phyloP scores from a whole-genome alignment of 2,888 invertebrate species.

The Yponomeuta sedellus region DNA sequence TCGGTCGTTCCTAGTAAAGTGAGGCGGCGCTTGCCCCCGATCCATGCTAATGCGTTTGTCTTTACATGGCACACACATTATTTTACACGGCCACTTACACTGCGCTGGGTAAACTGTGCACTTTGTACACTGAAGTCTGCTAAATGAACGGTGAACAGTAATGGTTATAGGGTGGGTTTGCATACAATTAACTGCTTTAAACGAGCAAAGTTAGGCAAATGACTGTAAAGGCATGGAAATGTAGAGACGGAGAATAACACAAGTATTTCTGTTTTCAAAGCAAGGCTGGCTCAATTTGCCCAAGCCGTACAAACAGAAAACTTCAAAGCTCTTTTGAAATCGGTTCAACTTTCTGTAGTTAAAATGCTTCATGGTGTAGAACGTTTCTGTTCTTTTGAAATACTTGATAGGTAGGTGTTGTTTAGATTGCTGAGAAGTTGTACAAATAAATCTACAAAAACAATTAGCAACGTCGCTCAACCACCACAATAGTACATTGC shows the following conservation, averaged over 20 bases:
- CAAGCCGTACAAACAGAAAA: not conserved
- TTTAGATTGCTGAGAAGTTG: too few species aligned
- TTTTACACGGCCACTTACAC: conserved; percentile 3
- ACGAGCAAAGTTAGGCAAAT: not conserved
- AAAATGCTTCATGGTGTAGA: not conserved
- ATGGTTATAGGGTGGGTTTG: conserved; percentile 4
- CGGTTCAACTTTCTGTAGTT: not conserved
- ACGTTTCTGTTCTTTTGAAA: too few species aligned
- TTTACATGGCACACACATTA: conserved; percentile 22
- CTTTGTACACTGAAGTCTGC: not conserved
- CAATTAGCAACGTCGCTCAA: too few species aligned
- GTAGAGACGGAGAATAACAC: not conserved
- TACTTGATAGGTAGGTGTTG: too few species aligned
- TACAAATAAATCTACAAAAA: too few species aligned
- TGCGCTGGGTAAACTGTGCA: not conserved
- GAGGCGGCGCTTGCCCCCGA: conserved; percentile 37
- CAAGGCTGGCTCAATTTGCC: not conserved
- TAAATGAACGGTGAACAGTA: not conserved
- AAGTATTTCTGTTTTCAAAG: not conserved
- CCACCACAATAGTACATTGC: too few species aligned
- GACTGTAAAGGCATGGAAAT: not conserved
- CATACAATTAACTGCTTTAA: not conserved
- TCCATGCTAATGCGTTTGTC: conserved; percentile 48
- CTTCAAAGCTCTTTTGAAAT: not conserved
- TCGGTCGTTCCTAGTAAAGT: conserved; percentile 44